phyloP scores from a whole-genome alignment of 2,113 vertebrate species.

The Rhinopomastus cyanomelas region DNA sequence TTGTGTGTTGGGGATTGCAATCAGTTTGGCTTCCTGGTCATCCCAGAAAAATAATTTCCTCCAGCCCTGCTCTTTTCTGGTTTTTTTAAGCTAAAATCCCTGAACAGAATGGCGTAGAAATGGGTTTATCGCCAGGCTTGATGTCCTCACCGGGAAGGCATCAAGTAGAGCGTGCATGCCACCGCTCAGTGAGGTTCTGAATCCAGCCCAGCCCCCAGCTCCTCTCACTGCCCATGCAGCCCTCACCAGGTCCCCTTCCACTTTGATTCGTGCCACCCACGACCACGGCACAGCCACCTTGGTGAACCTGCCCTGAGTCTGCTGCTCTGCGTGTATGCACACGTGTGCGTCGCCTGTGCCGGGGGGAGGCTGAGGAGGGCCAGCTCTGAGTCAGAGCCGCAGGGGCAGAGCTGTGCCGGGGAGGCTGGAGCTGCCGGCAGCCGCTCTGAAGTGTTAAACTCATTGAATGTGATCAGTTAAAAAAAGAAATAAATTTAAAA shows the following conservation, averaged over 20 bases:
- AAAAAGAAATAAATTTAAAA: not conserved
- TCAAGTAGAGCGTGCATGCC: not conserved
- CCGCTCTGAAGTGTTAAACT: not conserved
- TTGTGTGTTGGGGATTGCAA: not conserved
- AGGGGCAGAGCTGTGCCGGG: not conserved
- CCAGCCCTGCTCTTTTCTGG: not conserved
- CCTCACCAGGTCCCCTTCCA: not conserved
- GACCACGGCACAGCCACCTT: not conserved
- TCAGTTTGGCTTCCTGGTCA: not conserved
- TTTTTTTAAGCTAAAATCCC: not conserved
- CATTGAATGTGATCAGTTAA: not conserved
- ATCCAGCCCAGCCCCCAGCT: not conserved
- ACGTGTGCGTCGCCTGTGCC: fast-evolving
- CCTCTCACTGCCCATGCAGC: not conserved
- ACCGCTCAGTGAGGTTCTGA: not conserved
- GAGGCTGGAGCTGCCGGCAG: not conserved
- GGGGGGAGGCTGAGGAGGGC: not conserved
- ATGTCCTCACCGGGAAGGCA: not conserved
- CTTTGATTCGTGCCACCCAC: fast-evolving
- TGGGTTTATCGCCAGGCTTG: not conserved
- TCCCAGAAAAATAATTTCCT: not conserved
- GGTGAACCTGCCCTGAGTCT: not conserved
- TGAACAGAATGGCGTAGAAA: not conserved
- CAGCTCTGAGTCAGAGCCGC: not conserved
- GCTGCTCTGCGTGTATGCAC: not conserved